Conservation (phyloP, 1,140 invertebrate species). For the Adelges cooleyi region DNA sequence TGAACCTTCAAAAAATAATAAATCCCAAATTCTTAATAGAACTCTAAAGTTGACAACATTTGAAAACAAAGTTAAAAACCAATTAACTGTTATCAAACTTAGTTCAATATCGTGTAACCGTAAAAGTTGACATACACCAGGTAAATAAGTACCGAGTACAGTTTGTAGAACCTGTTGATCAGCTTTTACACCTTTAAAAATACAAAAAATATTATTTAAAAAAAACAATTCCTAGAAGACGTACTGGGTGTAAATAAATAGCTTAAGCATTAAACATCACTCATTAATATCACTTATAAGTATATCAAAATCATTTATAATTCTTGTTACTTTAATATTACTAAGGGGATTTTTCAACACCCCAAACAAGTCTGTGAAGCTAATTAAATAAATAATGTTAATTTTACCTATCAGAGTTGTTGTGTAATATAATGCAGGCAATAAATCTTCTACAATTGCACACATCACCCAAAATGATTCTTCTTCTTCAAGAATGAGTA, state of each 20-base stretch:
- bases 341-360: too few relatives aligned
- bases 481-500: conserved; percentile 95
- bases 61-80: conserved; percentile 96
- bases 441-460: conserved; percentile 91
- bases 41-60: conserved; percentile 97
- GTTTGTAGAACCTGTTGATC: conserved; percentile 89
- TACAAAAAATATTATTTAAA: too few relatives aligned
- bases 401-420: conserved; percentile 77
- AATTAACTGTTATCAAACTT: conserved; percentile 89
- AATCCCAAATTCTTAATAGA: conserved; percentile 89
- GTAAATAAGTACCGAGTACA: conserved; percentile 77
- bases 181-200: conserved; percentile 61
- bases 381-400: too few relatives aligned
- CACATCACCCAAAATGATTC: conserved; percentile 99
- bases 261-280: too few relatives aligned
- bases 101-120: conserved; percentile 92
- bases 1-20: conserved; percentile 92
- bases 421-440: conserved; percentile 95
- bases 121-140: conserved; percentile 76
- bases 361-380: too few relatives aligned
- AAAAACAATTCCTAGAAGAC: too few relatives aligned
- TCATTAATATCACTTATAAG: too few relatives aligned
- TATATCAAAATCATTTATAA: too few relatives aligned
- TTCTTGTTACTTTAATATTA: too few relatives aligned
- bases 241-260: too few relatives aligned